These are phyloP conservation scores for Pyralis farinalis DNA, from an alignment of 2,888 invertebrate genomes.

Conservation along the genomic window DNA sequence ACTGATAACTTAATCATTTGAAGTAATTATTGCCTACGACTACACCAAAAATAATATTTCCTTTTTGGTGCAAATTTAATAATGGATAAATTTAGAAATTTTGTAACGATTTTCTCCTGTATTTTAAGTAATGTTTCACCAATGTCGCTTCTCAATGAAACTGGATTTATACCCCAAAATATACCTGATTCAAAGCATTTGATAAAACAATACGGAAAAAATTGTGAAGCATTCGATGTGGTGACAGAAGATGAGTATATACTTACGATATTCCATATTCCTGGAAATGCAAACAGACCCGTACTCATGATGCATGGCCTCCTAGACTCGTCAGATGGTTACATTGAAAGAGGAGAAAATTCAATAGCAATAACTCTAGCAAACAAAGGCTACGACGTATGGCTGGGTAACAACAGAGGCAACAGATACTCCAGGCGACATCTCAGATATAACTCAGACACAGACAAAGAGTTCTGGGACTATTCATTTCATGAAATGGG, in stretches of 20 bases:
- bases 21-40: no score
- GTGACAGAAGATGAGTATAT: slow-evolving; percentile 38
- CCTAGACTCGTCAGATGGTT: slow-evolving; percentile 37
- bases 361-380: slow-evolving; percentile 49
- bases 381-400: slow-evolving; percentile 70
- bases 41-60: no score
- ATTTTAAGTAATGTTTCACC: background rate
- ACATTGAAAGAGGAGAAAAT: slow-evolving; percentile 35
- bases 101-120: background rate
- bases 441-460: slow-evolving; percentile 41
- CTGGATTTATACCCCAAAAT: no score
- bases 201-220: slow-evolving; percentile 22
- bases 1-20: no score
- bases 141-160: no score
- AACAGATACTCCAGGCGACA: slow-evolving; percentile 81
- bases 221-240: slow-evolving; percentile 26
- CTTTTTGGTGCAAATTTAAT: no score
- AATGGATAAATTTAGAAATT: no score
- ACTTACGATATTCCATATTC: slow-evolving; percentile 28
- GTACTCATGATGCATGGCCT: slow-evolving; percentile 37
- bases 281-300: slow-evolving; percentile 16
- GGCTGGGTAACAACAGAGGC: slow-evolving; percentile 74
- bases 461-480: slow-evolving; percentile 62
- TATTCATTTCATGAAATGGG: slow-evolving; percentile 86
- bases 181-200: no score